These are phyloP conservation scores for Ferrisia virgata DNA, from an alignment of 2,888 invertebrate species.

Conservation along the genomic window DNA sequence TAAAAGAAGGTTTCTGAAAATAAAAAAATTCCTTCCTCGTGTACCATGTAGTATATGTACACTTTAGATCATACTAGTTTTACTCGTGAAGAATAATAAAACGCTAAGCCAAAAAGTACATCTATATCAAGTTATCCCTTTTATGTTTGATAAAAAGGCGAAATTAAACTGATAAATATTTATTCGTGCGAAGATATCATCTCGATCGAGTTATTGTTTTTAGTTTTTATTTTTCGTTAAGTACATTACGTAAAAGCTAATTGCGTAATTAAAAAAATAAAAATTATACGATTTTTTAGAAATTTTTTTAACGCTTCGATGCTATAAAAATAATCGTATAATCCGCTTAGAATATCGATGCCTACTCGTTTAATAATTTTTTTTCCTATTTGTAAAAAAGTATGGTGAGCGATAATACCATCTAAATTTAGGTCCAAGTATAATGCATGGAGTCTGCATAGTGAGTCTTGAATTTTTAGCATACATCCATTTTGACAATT, in stretches of 20 bases:
- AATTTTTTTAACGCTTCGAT: background rate
- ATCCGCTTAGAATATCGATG: background rate
- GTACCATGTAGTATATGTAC: too few relatives aligned
- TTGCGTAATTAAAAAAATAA: background rate
- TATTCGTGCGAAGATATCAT: background rate
- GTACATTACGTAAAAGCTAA: background rate
- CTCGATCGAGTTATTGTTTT: background rate
- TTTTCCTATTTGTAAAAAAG: background rate
- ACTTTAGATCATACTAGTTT: slow-evolving; percentile 37
- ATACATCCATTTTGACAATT: too few relatives aligned
- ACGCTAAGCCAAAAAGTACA: background rate
- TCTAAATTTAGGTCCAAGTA: too few relatives aligned
- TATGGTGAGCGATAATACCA: too few relatives aligned
- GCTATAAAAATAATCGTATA: background rate
- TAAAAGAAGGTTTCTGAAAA: slow-evolving; percentile 33
- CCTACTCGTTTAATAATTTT: background rate
- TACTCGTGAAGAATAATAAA: slow-evolving; percentile 38
- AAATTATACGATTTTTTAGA: background rate
- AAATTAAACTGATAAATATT: background rate
- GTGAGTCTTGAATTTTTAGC: too few relatives aligned
- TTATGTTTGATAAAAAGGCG: background rate
- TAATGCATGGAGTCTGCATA: too few relatives aligned
- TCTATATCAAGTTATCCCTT: background rate
- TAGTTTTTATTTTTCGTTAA: background rate
- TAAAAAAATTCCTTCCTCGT: background rate